Conservation (phyloP, 2,113 vertebrate species). For the Sorex fumeus region DNA sequence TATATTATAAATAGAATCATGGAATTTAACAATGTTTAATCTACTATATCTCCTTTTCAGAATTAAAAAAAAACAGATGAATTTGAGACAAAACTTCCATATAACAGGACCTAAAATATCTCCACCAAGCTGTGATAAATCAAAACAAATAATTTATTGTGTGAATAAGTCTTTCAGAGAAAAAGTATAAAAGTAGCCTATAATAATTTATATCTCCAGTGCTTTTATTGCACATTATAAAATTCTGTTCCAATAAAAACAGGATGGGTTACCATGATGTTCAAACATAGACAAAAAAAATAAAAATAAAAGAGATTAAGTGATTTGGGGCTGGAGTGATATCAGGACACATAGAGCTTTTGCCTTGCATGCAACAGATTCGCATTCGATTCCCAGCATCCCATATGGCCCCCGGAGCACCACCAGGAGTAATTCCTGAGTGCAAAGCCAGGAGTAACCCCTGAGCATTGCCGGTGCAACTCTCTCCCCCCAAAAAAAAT, state of each 20-base stretch:
- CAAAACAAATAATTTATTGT: conserved; percentile 31
- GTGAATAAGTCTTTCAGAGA: conserved; percentile 38
- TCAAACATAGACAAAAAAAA: neutral
- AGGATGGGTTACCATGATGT: neutral
- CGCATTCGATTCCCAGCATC: too few relatives aligned
- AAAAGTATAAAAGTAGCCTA: neutral
- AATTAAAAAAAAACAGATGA: conserved; percentile 48
- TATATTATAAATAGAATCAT: conserved; percentile 68
- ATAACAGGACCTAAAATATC: conserved; percentile 18
- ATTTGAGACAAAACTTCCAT: conserved; percentile 66
- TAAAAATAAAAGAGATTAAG: neutral
- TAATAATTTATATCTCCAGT: neutral
- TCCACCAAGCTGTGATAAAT: conserved; percentile 6
- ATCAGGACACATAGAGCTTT: too few relatives aligned
- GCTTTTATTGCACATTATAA: conserved; percentile 5
- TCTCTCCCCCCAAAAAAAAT: too few relatives aligned
- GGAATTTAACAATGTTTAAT: conserved; percentile 38
- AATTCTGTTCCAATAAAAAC: conserved; percentile 34
- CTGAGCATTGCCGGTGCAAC: too few relatives aligned
- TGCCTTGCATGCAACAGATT: too few relatives aligned
- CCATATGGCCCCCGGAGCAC: too few relatives aligned
- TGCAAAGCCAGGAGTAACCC: too few relatives aligned
- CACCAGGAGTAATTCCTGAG: too few relatives aligned
- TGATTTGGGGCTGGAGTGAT: too few relatives aligned
- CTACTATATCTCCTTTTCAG: conserved; percentile 27